A percentile compares a stretch with the other conserved stretches of the same genome.
phyloP scores from a whole-genome alignment of 1,140 invertebrate species.

The Eubasilissa regina region DNA sequence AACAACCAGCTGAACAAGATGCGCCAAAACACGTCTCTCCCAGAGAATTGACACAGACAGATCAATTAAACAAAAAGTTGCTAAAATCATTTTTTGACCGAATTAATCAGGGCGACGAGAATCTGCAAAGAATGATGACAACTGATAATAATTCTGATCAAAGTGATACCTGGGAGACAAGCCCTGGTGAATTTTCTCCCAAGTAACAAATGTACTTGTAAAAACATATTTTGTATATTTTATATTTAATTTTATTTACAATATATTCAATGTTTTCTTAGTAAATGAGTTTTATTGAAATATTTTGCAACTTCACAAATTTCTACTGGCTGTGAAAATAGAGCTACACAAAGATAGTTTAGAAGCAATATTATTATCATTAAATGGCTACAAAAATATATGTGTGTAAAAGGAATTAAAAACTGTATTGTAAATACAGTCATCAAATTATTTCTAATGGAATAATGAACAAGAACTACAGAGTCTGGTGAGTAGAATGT shows the following conservation, averaged over 20 bases:
- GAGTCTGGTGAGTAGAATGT: too few species aligned
- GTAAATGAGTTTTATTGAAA: too few species aligned
- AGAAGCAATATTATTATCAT: too few species aligned
- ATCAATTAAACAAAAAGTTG: conserved; percentile 48
- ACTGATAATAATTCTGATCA: conserved; percentile 5
- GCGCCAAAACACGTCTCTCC: not conserved
- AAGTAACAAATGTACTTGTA: conserved; percentile 17
- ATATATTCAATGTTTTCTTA: too few species aligned
- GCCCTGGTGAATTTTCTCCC: conserved; percentile 26
- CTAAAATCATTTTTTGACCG: conserved; percentile 49
- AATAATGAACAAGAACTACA: too few species aligned
- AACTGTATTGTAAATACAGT: too few species aligned
- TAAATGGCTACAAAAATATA: too few species aligned
- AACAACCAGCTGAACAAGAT: conserved; percentile 22
- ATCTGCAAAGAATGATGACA: conserved; percentile 43
- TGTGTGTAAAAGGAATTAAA: too few species aligned
- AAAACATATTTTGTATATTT: conserved; percentile 11
- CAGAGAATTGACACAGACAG: conserved; percentile 48
- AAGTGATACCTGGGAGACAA: conserved; percentile 46
- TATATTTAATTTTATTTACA: conserved; percentile 1
- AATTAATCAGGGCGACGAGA: conserved; percentile 48
- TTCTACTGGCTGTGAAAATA: too few species aligned
- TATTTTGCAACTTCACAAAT: too few species aligned
- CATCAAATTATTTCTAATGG: too few species aligned
- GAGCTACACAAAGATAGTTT: too few species aligned